phyloP scores from a whole-genome alignment of 2,113 vertebrate genomes.

The Egretta garzetta region DNA sequence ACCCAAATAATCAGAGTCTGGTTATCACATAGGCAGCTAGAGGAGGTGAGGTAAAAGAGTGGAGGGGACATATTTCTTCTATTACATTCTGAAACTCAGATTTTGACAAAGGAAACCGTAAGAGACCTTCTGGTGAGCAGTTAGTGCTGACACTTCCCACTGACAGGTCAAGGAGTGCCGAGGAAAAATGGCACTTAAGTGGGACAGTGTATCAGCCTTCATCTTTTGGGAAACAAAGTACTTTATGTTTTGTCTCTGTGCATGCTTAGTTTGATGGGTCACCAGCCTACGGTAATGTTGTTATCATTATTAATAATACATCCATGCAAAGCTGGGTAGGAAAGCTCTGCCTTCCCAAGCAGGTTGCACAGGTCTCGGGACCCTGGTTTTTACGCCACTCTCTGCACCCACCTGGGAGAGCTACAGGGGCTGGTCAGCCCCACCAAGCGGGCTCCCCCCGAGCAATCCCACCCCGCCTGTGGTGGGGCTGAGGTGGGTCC shows the following conservation, averaged over 20 bases:
- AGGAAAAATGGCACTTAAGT: not conserved
- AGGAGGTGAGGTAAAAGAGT: not conserved
- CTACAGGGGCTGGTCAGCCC: accelerated
- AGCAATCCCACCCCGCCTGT: accelerated
- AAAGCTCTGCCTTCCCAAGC: not conserved
- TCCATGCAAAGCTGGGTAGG: not conserved
- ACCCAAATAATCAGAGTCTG: not conserved
- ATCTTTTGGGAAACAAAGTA: not conserved
- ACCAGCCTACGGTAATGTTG: not conserved
- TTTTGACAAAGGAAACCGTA: not conserved
- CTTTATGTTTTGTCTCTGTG: not conserved
- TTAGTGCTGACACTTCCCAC: not conserved
- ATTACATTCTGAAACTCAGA: not conserved
- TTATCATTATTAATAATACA: not conserved
- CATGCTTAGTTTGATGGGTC: not conserved
- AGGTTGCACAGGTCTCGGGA: not conserved
- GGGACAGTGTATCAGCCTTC: not conserved
- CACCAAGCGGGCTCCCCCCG: accelerated
- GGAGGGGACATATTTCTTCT: not conserved
- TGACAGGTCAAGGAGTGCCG: not conserved
- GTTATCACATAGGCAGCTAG: not conserved
- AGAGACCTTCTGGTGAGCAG: not conserved
- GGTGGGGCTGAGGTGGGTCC: not conserved
- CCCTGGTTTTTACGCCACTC: not conserved
- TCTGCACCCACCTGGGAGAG: not conserved